Evolutionary conservation across 2,888 invertebrate species (phyloP), one percentile per base, ranked within the genome.

Genomic region (Pristionchus entomophagus): DNA sequence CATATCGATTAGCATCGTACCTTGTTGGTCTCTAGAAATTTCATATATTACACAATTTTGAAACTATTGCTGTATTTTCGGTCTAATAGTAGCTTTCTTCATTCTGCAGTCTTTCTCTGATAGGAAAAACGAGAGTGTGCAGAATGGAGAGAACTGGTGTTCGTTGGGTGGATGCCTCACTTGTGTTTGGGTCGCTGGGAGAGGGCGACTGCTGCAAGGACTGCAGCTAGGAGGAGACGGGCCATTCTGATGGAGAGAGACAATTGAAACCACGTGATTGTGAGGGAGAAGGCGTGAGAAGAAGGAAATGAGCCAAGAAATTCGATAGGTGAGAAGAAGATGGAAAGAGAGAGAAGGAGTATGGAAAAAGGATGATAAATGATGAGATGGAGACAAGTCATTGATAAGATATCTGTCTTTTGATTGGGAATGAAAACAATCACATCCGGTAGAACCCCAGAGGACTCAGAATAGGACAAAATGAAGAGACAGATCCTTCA

Each of bases 201-300:
- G 10, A 73, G 22, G 10, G 45, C 73, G 41, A 73, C 41, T n/a
- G 73, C 41, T n/a, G 73, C 41, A 45, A 73, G 73, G 8, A 26
- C 12, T 19, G 73, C 38, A 45, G 73, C 38, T 14, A 73, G n/a
- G 41, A 73, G 38, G 41, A 73, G 19, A n/a, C 41, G 4, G 22
- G 41, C n/a, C 73, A 73, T 73, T 73, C 65, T 65, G n/a, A 22
- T 73, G 73, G 12, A 73, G 41, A 73, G 32, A n/a, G 0, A n/a
- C 73, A 26, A 22, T 35, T 12, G 73, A 73, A 73, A 73, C 26
- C 10, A n/a, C 26, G 26, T 38, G n/a, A 38, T 45, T 41, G 41
- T 41, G 41, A 41, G 2, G 1, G 41, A 73, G 73, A 73, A 41
- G 22, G 73, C 38, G 73, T 41, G 73, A 73, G 73, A 41, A 73